phyloP scores from a whole-genome alignment of 1,140 invertebrate species.

The Harpegnathos saltator region DNA sequence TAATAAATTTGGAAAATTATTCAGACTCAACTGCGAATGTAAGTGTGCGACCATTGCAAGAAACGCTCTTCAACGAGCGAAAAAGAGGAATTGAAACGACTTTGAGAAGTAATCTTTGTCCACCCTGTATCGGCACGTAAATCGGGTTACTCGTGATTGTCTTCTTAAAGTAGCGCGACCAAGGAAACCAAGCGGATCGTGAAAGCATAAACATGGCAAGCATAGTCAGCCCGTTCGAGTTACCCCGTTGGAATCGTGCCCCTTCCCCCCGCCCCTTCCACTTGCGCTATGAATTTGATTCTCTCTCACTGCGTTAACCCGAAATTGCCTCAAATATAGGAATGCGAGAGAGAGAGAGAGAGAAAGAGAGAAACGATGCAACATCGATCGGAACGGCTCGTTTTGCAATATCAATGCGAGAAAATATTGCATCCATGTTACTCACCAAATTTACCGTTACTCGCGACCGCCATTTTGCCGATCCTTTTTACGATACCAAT shows the following conservation, averaged over 20 bases:
- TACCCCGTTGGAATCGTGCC: constrained; percentile 28
- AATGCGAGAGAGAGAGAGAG: background rate
- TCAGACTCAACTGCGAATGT: too few relatives aligned
- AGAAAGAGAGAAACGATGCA: too few relatives aligned
- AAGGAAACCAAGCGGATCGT: constrained; percentile 18
- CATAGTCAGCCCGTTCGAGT: constrained; percentile 63
- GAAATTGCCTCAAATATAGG: constrained; percentile 7
- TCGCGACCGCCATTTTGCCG: background rate
- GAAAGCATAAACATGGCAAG: constrained; percentile 71
- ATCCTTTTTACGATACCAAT: background rate
- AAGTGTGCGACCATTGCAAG: background rate
- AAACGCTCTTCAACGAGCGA: background rate
- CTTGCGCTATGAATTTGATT: background rate
- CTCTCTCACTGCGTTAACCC: constrained; percentile 18
- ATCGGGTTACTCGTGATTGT: constrained; percentile 27
- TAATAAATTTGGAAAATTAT: constrained; percentile 2
- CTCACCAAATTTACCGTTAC: background rate
- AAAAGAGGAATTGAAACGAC: constrained; percentile 11
- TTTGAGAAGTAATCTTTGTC: background rate
- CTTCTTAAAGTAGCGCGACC: constrained; percentile 19
- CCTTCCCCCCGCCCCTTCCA: background rate
- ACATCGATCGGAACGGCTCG: constrained; percentile 4
- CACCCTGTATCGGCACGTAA: background rate
- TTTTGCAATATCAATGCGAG: background rate
- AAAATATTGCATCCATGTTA: background rate